Conservation (phyloP, 1,140 invertebrate genomes). For the Scaptomyza montana region DNA sequence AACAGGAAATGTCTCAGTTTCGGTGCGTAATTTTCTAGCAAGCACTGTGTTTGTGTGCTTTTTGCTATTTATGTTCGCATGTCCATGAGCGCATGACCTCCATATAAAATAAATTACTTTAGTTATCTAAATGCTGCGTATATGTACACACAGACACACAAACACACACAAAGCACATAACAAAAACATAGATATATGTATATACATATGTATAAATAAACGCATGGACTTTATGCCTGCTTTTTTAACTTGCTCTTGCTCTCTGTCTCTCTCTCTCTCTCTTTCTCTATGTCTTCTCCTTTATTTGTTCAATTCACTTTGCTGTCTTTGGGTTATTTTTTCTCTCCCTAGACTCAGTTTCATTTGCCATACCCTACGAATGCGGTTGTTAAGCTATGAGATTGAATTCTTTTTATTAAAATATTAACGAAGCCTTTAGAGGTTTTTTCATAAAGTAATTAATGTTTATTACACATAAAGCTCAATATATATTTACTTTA, state of each 20-base stretch:
- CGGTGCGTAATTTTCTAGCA: conserved; percentile 70
- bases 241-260: conserved; percentile 16
- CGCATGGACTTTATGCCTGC: conserved; percentile 19
- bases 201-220: conserved; percentile 13
- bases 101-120: conserved; percentile 82
- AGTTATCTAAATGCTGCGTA: conserved; percentile 73
- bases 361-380: conserved; percentile 1
- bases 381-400: not conserved
- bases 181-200: conserved; percentile 1
- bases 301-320: conserved; percentile 8
- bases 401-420: not conserved
- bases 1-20: conserved; percentile 70
- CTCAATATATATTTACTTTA: too few species aligned
- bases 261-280: conserved; percentile 16
- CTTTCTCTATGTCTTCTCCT: not conserved
- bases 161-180: conserved; percentile 1
- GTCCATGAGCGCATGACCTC: conserved; percentile 78
- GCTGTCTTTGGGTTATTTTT: conserved; percentile 26
- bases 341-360: conserved; percentile 8
- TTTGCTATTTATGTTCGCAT: conserved; percentile 78
- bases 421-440: too few species aligned
- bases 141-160: conserved; percentile 12
- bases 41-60: conserved; percentile 31
- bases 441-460: too few species aligned
- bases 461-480: too few species aligned